Evolutionary conservation across 2,888 invertebrate species (phyloP), one percentile per base, ranked within the genome.

Genomic region (Ypsolopha scabrella): DNA sequence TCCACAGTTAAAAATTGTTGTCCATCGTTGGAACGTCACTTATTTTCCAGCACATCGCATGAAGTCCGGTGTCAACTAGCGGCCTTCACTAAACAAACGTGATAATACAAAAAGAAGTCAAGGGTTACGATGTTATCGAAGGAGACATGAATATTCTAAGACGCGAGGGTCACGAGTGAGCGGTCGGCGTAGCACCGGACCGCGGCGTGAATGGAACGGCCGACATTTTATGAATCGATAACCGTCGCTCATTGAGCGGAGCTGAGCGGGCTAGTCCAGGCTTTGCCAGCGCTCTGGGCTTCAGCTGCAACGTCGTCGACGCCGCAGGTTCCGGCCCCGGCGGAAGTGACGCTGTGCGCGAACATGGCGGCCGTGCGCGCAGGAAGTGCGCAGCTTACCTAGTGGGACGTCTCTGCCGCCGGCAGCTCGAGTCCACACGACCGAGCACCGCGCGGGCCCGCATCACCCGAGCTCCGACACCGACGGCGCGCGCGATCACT

Each of bases 381-480:
- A 85, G 85, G 83, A 85, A 85, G 81, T 85, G 85, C 85, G 85
- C 85, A 85, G 85, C 86, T 85, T 81, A 83, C 85, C 85, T 80
- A 81, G 72, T 79, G 79, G 81, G 81, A 82, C 76, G 77, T 77
- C 78, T 80, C 70, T 24, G 4, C 24, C 24, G 24, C 24, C 70
- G 68, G 65, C 70, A 65, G 68, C 64, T 62, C 59, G 68, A 67
- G 67, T 69, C 66, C 67, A 65, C 63, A 61, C 65, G 63, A 3
- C 24, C 24, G 24, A 24, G 24, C 24, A 24, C 63, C 67, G 65
- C 61, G 62, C 68, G 62, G 69, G 63, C 79, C 78, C 80, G 80
- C 79, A 77, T 77, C 70, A 72, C 71, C 69, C 67, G 70, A 66
- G 70, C 73, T 71, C 73, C 75, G 76, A 74, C 71, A 75, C 74